phyloP scores from a whole-genome alignment of 1,140 invertebrate genomes.

The Polypedilum pembai region DNA sequence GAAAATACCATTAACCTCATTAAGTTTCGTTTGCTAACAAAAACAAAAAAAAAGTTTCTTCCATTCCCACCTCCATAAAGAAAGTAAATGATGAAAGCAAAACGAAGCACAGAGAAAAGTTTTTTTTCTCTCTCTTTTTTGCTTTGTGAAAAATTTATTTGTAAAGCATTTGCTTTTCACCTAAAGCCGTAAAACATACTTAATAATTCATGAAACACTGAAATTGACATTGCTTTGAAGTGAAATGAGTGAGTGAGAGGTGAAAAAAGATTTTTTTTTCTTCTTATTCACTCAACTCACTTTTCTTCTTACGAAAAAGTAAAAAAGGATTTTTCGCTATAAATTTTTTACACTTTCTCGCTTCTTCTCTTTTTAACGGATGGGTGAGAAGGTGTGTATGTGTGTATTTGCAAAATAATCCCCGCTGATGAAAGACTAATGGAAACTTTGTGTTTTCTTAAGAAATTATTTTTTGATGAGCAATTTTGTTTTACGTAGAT shows the following conservation, averaged over 20 bases:
- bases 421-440: not conserved
- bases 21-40: constrained; percentile 5
- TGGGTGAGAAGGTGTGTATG: too few species aligned
- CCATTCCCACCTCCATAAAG: not conserved
- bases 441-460: constrained; percentile 2
- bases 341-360: not conserved
- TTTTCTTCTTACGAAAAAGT: not conserved
- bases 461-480: too few species aligned
- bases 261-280: not conserved
- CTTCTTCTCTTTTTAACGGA: not conserved
- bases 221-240: constrained; percentile 18
- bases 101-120: not conserved
- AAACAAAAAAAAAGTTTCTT: not conserved
- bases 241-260: not conserved
- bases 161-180: not conserved
- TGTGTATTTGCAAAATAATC: not conserved
- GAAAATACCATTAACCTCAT: constrained; percentile 17
- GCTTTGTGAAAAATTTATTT: constrained; percentile 3
- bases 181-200: constrained; percentile 17
- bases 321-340: not conserved
- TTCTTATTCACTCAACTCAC: too few species aligned
- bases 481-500: too few species aligned
- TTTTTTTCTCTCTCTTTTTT: not conserved
- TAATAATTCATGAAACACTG: constrained; percentile 14
- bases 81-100: not conserved